Base-by-base conservation (phyloP, 2,888 invertebrate genomes). In the Amphiduros pacificus region DNA sequence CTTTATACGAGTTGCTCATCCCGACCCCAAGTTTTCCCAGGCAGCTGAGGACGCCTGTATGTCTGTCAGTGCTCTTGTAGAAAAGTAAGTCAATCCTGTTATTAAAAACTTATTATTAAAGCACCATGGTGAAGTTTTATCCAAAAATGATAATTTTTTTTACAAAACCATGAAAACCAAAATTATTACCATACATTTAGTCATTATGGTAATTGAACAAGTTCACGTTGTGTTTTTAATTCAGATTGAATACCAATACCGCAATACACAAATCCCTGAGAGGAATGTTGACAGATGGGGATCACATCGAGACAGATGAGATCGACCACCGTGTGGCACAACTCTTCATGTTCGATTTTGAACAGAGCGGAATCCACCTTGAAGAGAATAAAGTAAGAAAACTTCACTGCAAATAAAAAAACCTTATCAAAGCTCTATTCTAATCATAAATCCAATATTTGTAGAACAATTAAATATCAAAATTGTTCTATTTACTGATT, bases 361-460 rank as follows among this genome's bases (percentile, higher is more conserved):
- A 99, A 79, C 95, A 96, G 81, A 92, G 93, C 78, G 99, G 98
- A 2, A 98, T 99, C 64, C 97, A 99, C 81, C 85, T 99, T 62
- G 87, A 89, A 9, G 91, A 93, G 66, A 83, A 85, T 0, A 87
- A 73, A 72, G 78, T 78, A 66, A 44, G 9, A 20, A n/a, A n/a
- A n/a, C n/a, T n/a, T n/a, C n/a, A n/a, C n/a, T n/a, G n/a, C 14
- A 17, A 40, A 40, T 40, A 40, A 17, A 17, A n/a, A n/a, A n/a
- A n/a, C n/a, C n/a, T n/a, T n/a, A n/a, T n/a, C n/a, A n/a, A n/a
- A n/a, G n/a, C n/a, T n/a, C n/a, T n/a, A n/a, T n/a, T n/a, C n/a
- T n/a, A n/a, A n/a, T n/a, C n/a, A n/a, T n/a, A n/a, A n/a, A n/a
- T n/a, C n/a, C n/a, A n/a, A n/a, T n/a, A n/a, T n/a, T n/a, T n/a